Conservation (phyloP, 2,888 invertebrate species). For the Siphlonurus alternatus region DNA sequence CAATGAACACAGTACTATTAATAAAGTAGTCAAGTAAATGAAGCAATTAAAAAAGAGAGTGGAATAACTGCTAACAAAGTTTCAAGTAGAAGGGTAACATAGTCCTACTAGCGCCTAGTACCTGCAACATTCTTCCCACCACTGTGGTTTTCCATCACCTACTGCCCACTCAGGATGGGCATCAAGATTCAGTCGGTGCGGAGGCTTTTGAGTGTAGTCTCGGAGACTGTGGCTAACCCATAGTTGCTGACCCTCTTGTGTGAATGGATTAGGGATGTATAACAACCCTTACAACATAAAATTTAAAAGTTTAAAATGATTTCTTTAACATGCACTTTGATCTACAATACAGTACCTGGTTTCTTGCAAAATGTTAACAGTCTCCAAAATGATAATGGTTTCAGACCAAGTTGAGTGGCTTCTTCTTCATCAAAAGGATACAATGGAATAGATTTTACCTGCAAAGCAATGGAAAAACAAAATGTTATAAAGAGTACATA, state of each 20-base stretch:
- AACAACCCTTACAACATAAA: slow-evolving; percentile 42
- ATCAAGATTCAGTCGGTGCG: slow-evolving; percentile 49
- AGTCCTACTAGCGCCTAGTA: too few relatives aligned
- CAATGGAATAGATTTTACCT: background rate
- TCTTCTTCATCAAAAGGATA: slow-evolving; percentile 10
- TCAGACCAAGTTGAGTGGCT: slow-evolving; percentile 28
- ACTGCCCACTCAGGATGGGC: slow-evolving; percentile 24
- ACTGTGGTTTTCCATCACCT: slow-evolving; percentile 26
- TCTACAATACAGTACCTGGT: slow-evolving; percentile 32
- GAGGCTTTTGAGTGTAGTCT: slow-evolving; percentile 55
- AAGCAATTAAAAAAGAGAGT: too few relatives aligned
- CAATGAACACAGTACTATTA: too few relatives aligned
- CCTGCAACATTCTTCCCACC: slow-evolving; percentile 46
- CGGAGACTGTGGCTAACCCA: slow-evolving; percentile 66
- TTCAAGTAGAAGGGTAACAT: too few relatives aligned
- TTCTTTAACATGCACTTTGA: too few relatives aligned
- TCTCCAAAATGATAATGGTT: slow-evolving; percentile 38
- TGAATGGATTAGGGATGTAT: slow-evolving; percentile 72
- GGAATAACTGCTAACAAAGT: too few relatives aligned
- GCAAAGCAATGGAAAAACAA: too few relatives aligned
- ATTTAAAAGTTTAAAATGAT: too few relatives aligned
- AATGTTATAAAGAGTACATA: background rate
- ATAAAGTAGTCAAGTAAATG: too few relatives aligned
- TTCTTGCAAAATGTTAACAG: slow-evolving; percentile 39
- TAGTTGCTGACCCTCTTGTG: slow-evolving; percentile 53